Evolutionary conservation across 2,888 invertebrate genomes (phyloP), one percentile per base, ranked within the genome.

Genomic region (Apotomis capreana): DNA sequence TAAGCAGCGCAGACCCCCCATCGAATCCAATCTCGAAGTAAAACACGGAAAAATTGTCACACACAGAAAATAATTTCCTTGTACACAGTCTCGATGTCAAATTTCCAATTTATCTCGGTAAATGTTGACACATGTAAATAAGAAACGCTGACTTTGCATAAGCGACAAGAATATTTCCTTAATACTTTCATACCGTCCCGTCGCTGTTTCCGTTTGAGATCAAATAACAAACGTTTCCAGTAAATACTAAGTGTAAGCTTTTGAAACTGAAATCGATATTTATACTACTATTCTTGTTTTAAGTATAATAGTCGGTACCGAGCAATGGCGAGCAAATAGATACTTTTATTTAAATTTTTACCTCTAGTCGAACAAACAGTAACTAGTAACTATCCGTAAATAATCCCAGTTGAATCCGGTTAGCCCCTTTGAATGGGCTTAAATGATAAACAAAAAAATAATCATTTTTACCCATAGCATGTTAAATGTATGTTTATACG

Each of bases 51-150:
- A 37, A 4, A 62, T 15, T 44, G 13, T 26, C 6, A 44, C 44
- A 44, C 4, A 44, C 54, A 44, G 54, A 64, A 52, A 64, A 64
- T 44, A 54, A 64, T 64, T 64, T 64, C 64, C 64, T 40, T 2
- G 6, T 6, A 15, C 10, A 12, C 63, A 37, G 10, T 40, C 40
- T 54, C 57, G n/a, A 44, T 59, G 57, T 36, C n/a, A 36, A 46
- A 8, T 36, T 58, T 58, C 15, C 65, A 62, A 63, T 69, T 69
- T 69, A 44, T 57, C 37, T 51, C 37, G n/a, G 51, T 26, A 63
- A 69, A 69, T 51, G 62, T 69, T 69, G 57, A 58, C 46, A 12
- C 62, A 12, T 55, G 49, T 59, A 51, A 52, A 68, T 61, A 61
- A 61, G 51, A 44, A 61, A 49, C n/a, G 40, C 40, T 46, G 57